phyloP scores from a whole-genome alignment of 2,888 invertebrate species.

The Cantharis flavilabris region DNA sequence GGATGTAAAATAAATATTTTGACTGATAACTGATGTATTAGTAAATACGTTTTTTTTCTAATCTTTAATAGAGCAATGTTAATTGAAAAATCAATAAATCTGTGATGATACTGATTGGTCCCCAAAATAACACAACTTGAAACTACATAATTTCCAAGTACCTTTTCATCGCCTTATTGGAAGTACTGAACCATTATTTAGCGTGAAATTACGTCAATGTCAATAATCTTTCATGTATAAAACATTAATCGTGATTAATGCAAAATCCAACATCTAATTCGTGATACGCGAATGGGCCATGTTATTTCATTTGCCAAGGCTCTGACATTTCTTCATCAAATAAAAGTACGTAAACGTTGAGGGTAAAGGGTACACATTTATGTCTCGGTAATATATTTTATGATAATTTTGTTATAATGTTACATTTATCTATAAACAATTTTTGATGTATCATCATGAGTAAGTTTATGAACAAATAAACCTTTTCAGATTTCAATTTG shows the following conservation, averaged over 20 bases:
- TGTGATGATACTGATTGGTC: not conserved
- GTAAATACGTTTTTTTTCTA: constrained; percentile 2
- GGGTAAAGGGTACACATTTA: constrained; percentile 27
- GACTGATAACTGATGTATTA: constrained; percentile 20
- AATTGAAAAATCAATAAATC: not conserved
- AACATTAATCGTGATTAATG: constrained; percentile 23
- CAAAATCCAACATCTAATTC: constrained; percentile 19
- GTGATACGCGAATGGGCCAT: constrained; percentile 30
- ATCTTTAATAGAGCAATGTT: not conserved
- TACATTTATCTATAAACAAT: not conserved
- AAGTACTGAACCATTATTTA: not conserved
- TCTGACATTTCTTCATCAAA: constrained; percentile 28
- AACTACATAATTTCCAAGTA: not conserved
- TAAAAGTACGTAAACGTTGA: constrained; percentile 14
- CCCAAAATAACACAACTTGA: not conserved
- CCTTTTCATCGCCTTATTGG: not conserved
- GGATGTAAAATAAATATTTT: constrained; percentile 24
- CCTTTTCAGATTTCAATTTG: not conserved
- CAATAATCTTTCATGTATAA: constrained; percentile 5
- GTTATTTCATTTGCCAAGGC: constrained; percentile 29
- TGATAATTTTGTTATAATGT: not conserved
- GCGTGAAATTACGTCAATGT: constrained; percentile 9
- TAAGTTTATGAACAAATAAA: not conserved
- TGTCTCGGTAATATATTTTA: not conserved
- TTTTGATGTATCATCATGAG: not conserved